Base-by-base conservation (phyloP, 2,888 invertebrate species). In the Tanypteryx hageni region DNA sequence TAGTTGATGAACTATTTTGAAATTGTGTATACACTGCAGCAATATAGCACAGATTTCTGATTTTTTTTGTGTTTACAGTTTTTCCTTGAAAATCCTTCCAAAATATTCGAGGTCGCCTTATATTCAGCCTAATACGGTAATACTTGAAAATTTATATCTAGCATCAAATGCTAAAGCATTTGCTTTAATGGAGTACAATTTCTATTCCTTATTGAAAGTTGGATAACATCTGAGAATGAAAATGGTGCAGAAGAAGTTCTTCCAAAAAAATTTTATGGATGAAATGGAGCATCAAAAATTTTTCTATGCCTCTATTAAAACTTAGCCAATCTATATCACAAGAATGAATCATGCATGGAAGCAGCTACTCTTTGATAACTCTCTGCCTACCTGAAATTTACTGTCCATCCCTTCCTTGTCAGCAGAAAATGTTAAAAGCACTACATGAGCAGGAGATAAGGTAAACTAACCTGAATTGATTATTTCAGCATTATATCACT, bases 341-440 rank as follows among this genome's bases (percentile, higher is more conserved):
- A 89, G 61, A 89, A 89, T 68, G 56, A 61, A 68, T 68, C 89
- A 89, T 89, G 89, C 89, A 89, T 56, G 16, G 27, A 89, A 89
- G 89, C 89, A 89, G 64, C 64, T 68, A 89, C 16, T 89, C 86
- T 61, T 61, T 89, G 89, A 31, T 89, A 89, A 59, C 89, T 68
- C 89, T 89, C 64, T 31, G 93, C 94, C 95, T 95, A 95, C 95
- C 95, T 95, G 92, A 68, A 92, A 92, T 95, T 94, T 95, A 94
- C 94, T 95, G 95, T 94, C 95, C 95, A 95, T 94, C 94, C 95
- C 95, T 95, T 95, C 95, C 95, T 95, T 95, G 94, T 92, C 93
- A 93, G 93, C 92, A 93, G 82, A 92, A 92, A 93, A 93, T 91
- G 86, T 89, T 89, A 89, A 89, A 89, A 89, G 89, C 89, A 89